Evolutionary conservation across 1,140 invertebrate species (phyloP), one percentile per base, ranked within the genome.

Genomic region (Papilio aristodemus): DNA sequence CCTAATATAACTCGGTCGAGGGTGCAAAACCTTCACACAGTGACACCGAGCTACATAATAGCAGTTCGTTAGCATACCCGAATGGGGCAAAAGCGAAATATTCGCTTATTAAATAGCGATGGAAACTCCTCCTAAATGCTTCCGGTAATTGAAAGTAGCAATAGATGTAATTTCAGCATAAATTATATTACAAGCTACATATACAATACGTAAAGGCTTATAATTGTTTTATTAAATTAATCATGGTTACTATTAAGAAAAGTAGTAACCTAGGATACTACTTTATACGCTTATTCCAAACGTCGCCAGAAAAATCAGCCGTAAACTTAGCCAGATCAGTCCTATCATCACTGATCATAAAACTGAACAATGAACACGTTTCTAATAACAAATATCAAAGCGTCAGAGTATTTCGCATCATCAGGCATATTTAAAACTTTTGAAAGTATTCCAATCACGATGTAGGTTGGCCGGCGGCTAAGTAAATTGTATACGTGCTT

Each of bases 1-100:
- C 84, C 79, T 71, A 75, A 73, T 71, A 78, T 83, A 86, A 88
- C 83, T 88, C 87, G 87, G 87, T 89, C 87, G 87, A 85, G 83
- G 85, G 87, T 85, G 85, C 81, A 79, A 84, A 89, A 89, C 89
- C 89, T 89, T 91, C 85, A 89, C 89, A 91, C 86, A 87, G 83
- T 91, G 86, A 91, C 86, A 87, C 85, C 78, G 77, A 80, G 79
- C 79, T 79, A 84, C 80, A 90, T 88, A 89, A 89, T 88, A 80
- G 79, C 78, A 79, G 83, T 89, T 89, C 88, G 85, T 89, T 88
- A 90, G 80, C 85, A 89, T 89, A 87, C 77, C 73, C 71, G 68
- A 68, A 71, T 41, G 66, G 74, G 73, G 76, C 70, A 72, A 70
- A 75, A 79, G 77, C 74, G 79, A 86, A 87, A 83, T 84, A 84